phyloP scores from a whole-genome alignment of 2,888 invertebrate species.

The Ligdia adustata region DNA sequence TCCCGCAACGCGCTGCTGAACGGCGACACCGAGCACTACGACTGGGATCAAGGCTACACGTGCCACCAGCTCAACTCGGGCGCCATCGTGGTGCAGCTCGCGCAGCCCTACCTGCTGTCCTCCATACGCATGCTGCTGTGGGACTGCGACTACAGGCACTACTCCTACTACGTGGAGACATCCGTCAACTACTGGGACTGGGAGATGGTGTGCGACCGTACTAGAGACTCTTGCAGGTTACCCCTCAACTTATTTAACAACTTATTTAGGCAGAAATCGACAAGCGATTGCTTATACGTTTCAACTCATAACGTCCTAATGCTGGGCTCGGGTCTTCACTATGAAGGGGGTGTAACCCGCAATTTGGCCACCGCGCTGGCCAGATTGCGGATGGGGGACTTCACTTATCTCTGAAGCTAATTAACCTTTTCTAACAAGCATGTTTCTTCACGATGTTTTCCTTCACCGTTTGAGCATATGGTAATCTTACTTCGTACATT shows the following conservation, averaged over 20 bases:
- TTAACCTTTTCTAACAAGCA: too few relatives aligned
- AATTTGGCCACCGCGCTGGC: too few relatives aligned
- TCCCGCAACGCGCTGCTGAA: constrained; percentile 97
- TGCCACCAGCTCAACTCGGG: constrained; percentile 98
- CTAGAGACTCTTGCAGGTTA: constrained; percentile 89
- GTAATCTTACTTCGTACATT: too few relatives aligned
- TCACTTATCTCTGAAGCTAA: too few relatives aligned
- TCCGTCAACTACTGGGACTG: constrained; percentile 96
- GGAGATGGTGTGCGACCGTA: constrained; percentile 95
- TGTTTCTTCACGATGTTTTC: too few relatives aligned
- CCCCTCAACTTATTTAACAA: constrained; percentile 21
- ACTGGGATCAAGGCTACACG: constrained; percentile 99
- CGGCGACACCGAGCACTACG: constrained; percentile 97
- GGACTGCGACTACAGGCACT: constrained; percentile 98
- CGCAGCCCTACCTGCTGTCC: constrained; percentile 96
- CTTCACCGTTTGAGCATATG: too few relatives aligned
- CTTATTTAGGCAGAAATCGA: too few relatives aligned
- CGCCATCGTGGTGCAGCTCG: constrained; percentile 96
- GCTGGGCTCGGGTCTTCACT: too few relatives aligned
- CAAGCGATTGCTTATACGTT: too few relatives aligned
- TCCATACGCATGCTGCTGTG: constrained; percentile 96
- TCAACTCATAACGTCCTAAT: too few relatives aligned
- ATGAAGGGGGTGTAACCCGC: too few relatives aligned
- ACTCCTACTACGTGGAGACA: constrained; percentile 98
- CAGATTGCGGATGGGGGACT: too few relatives aligned